phyloP scores from a whole-genome alignment of 2,113 vertebrate species.

The Ornithorhynchus anatinus region DNA sequence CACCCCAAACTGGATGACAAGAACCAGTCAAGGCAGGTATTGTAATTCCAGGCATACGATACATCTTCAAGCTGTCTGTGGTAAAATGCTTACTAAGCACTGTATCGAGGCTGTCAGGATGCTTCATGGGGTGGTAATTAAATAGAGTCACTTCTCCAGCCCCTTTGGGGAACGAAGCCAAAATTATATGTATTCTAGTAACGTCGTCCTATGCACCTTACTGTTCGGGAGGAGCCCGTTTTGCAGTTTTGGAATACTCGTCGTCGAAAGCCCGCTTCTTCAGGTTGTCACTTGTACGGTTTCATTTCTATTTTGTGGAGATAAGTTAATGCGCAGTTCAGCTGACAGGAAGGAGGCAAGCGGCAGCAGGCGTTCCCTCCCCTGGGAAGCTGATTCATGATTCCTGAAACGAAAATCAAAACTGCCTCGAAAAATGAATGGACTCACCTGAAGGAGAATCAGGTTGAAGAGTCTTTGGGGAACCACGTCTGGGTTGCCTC shows the following conservation, averaged over 20 bases:
- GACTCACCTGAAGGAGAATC: background rate
- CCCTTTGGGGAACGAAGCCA: conserved; percentile 67
- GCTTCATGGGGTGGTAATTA: conserved; percentile 67
- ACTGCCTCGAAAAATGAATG: background rate
- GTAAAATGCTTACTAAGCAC: conserved; percentile 72
- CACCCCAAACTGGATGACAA: conserved; percentile 59
- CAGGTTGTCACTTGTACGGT: background rate
- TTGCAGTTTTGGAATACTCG: conserved; percentile 36
- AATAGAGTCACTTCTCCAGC: conserved; percentile 57
- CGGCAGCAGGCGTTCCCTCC: background rate
- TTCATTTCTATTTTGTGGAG: conserved; percentile 12
- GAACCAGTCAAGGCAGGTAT: conserved; percentile 61
- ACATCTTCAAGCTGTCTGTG: conserved; percentile 61
- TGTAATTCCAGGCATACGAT: conserved; percentile 61
- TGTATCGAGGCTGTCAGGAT: conserved; percentile 60
- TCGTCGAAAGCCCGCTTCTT: conserved; percentile 22
- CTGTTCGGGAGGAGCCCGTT: conserved; percentile 23
- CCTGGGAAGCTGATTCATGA: background rate
- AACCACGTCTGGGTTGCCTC: too few species aligned
- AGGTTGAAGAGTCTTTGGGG: too few species aligned
- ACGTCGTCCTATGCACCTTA: conserved; percentile 38
- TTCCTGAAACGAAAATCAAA: background rate
- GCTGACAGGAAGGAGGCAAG: conserved; percentile 1
- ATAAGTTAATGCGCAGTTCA: conserved; percentile 5
- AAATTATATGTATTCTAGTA: conserved; percentile 56